Percentiles rank a stretch among this genome's conserved stretches.
Evolutionary conservation across 2,888 invertebrate species (phyloP).

Genomic region (Pristionchus mayeri): DNA sequence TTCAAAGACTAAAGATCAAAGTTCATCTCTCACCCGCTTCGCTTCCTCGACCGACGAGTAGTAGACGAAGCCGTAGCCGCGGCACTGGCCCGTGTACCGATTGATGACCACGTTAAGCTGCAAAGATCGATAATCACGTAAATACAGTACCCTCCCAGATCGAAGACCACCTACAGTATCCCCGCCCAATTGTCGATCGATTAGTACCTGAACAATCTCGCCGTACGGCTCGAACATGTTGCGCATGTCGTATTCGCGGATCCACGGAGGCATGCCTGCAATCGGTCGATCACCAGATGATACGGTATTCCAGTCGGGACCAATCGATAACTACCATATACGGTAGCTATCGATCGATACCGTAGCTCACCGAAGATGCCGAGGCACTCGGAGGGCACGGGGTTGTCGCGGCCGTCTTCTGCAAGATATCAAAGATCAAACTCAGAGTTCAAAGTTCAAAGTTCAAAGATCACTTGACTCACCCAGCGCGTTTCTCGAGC

Average conservation of each 20-base stretch:
- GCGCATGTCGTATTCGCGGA: constrained; percentile 23
- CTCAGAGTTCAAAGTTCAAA: constrained; percentile 4
- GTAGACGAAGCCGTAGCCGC: constrained; percentile 41
- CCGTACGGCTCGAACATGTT: constrained; percentile 42
- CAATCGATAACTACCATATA: not conserved
- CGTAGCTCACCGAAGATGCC: constrained; percentile 41
- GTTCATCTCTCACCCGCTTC: not conserved
- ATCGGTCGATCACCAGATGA: not conserved
- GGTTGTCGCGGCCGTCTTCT: constrained; percentile 41
- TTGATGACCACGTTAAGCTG: constrained; percentile 45
- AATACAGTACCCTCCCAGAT: not conserved
- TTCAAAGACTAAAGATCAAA: not conserved
- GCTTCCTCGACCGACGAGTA: constrained; percentile 32
- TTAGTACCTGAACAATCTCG: constrained; percentile 21
- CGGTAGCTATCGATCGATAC: no score
- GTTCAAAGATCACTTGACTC: constrained; percentile 33
- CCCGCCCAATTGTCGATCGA: not conserved
- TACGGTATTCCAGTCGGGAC: not conserved
- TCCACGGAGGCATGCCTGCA: constrained; percentile 39
- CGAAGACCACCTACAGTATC: no score
- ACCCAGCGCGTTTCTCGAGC: not conserved
- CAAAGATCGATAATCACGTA: constrained; percentile 11
- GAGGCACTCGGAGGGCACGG: constrained; percentile 13
- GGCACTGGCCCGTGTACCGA: constrained; percentile 30
- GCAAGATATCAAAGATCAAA: constrained; percentile 1